Conservation (phyloP, 2,888 invertebrate species). For the Selenia dentaria region DNA sequence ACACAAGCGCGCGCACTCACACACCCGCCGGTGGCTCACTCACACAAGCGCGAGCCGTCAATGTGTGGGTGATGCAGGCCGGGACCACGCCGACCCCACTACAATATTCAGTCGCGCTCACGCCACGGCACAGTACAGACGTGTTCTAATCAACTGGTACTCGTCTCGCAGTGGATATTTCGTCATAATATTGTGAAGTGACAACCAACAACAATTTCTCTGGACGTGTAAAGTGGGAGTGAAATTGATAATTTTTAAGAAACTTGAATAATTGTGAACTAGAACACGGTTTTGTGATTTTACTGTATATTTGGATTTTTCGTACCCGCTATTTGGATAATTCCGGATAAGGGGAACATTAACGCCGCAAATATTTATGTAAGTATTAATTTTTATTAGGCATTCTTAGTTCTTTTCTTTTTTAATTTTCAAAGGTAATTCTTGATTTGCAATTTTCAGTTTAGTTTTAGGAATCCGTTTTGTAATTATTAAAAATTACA, state of each 20-base stretch:
- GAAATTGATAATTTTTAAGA: conserved; percentile 51
- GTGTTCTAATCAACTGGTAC: conserved; percentile 58
- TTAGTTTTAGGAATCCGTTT: not conserved
- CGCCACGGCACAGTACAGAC: conserved; percentile 64
- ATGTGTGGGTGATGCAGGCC: conserved; percentile 68
- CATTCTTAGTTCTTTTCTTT: conserved; percentile 26
- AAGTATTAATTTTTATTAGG: conserved; percentile 64
- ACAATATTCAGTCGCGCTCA: conserved; percentile 78
- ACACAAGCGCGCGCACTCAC: conserved; percentile 58
- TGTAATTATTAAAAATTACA: conserved; percentile 1
- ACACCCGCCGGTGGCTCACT: conserved; percentile 27
- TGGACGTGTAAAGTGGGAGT: conserved; percentile 79
- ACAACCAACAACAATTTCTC: conserved; percentile 64
- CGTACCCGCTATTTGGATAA: conserved; percentile 79
- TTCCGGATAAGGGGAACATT: conserved; percentile 72
- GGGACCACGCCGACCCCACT: conserved; percentile 78
- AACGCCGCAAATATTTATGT: conserved; percentile 83
- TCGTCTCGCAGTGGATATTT: conserved; percentile 72
- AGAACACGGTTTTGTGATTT: conserved; percentile 54
- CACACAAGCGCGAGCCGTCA: conserved; percentile 28
- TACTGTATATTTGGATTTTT: conserved; percentile 63
- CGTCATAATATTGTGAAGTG: conserved; percentile 82
- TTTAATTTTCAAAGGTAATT: conserved; percentile 15
- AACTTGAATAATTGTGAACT: conserved; percentile 59
- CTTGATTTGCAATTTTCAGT: conserved; percentile 1